Base-by-base conservation (phyloP, 2,888 invertebrate species). In the Phlogophora meticulosa region DNA sequence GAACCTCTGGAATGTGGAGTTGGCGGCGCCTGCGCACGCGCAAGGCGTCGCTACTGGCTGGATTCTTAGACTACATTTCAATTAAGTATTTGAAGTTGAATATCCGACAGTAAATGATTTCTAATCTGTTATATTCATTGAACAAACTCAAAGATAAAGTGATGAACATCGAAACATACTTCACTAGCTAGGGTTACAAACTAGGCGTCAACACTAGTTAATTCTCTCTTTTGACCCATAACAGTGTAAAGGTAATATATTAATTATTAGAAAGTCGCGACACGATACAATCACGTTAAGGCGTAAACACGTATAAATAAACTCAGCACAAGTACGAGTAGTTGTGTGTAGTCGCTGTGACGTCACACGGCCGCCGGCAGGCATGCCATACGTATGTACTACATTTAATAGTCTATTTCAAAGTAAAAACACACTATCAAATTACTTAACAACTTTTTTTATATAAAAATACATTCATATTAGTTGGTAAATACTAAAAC, bases 1-100 rank as follows among this genome's bases (percentile, higher is more conserved):
- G 55, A 61, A 64, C 53, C 24, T 62, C 28, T 77, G 76, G 83
- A 78, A 82, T 83, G 74, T 78, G 73, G n/a, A n/a, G n/a, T n/a
- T 17, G 24, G 45, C 7, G 11, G 10, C n/a, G 22, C 32, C 52
- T 38, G 57, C 65, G 65, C 45, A n/a, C 24, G 45, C 56, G 45
- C 57, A 38, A n/a, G 15, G 5, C 22, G 0, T 7, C n/a, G 22
- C 13, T 42, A 9, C 15, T 38, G 40, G 34, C 24, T 20, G 28
- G 36, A 42, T n/a, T 17, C 15, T 20, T 10, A 13, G 10, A 17
- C 17, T 17, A 36, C 11, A 22, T 49, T 2, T 22, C 3, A 24
- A n/a, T n/a, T 13, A n/a, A n/a, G n/a, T n/a, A 11, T 13, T 40
- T 46, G 3, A 58, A 45, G 10, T 20, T 15, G 15, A 17, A 46